Evolutionary conservation across 2,797 vertebrate species (phyloP), one percentile per base, ranked within the genome.

Genomic region (Takifugu rubripes): DNA sequence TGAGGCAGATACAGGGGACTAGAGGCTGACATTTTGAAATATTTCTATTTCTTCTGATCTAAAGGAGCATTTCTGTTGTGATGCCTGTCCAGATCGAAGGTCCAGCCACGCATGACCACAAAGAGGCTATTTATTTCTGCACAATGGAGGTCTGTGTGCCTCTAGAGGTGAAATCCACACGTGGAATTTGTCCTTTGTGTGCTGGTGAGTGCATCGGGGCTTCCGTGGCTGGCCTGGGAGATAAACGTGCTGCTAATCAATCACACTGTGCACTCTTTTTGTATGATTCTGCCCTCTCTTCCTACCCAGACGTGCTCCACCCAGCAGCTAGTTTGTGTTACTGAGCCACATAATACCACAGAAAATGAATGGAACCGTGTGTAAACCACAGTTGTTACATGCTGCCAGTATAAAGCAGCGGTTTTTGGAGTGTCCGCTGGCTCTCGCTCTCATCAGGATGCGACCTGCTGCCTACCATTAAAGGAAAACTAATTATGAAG

Each of bases 211-310:
- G 64, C 66, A 84, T 77, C 74, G 59, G 72, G 49, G 59, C 75
- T 68, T 65, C 68, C 74, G 67, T 62, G 54, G 72, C 68, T 83
- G 78, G 77, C 70, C 70, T 42, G 43, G 43, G 73, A 86, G 85
- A 90, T 86, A 84, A 82, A 85, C 66, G 75, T 78, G 55, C 64
- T 61, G 73, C 75, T 84, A 84, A 89, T 88, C 87, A 88, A 88
- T 87, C 81, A 81, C 40, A 16, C 24, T 47, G 52, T 65, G 69
- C 63, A 53, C 31, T 58, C 56, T 40, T n/a, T 43, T 49, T 50
- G 17, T 45, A n/a, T 14, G 21, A 21, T 46, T 52, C 27, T 56
- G 49, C 54, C 57, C 48, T 52, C 59, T 60, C 42, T 49, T 40
- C 12, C 36, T 12, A 40, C 36, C 36, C 1, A 36, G 36, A 40